phyloP scores from a whole-genome alignment of 2,888 invertebrate genomes.

The Psylliodes chrysocephalus region DNA sequence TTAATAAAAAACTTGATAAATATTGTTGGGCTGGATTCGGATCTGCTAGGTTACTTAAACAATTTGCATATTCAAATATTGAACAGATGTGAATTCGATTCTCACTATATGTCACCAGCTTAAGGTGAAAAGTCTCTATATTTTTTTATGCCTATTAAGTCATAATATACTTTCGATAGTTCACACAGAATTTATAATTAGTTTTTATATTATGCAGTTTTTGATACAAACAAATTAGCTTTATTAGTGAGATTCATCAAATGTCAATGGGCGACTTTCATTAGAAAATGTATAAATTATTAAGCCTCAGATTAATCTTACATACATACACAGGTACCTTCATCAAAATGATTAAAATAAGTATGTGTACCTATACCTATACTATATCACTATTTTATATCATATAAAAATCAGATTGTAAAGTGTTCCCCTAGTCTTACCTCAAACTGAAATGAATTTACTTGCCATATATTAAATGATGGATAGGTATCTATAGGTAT shows the following conservation, averaged over 20 bases:
- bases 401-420: no score
- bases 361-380: no score
- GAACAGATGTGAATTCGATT: constrained; percentile 4
- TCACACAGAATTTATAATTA: constrained; percentile 13
- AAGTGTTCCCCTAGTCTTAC: no score
- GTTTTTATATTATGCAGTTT: neutral
- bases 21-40: constrained; percentile 3
- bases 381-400: no score
- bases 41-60: neutral
- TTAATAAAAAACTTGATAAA: no score
- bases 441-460: no score
- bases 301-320: no score
- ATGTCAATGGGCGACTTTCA: neutral
- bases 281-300: no score
- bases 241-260: neutral
- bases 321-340: no score
- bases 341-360: no score
- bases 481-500: no score
- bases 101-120: neutral
- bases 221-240: neutral
- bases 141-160: neutral
- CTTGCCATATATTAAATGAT: no score
- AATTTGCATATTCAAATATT: constrained; percentile 27
- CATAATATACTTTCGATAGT: neutral
- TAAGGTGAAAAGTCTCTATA: neutral